Evolutionary conservation across 2,888 invertebrate species (phyloP), one percentile per base, ranked within the genome.

Genomic region (Patella pellucida): DNA sequence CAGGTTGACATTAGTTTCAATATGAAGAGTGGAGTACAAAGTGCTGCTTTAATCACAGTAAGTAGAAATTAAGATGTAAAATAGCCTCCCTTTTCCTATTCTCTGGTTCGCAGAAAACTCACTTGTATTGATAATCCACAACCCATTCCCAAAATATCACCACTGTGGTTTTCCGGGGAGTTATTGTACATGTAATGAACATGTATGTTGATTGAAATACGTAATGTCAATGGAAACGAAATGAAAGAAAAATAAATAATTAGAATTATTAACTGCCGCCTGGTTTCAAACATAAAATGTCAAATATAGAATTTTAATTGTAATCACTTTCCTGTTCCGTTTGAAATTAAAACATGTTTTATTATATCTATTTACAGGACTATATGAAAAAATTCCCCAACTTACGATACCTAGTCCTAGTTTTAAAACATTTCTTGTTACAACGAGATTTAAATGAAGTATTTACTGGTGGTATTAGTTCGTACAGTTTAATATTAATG

Each of bases 381-480:
- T 98, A 95, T 90, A 96, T 97, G 91, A 93, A 94, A 78, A 94
- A 94, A 86, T 99, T 95, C 92, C 98, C 98, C 41, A 95, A 96
- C 81, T 93, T 99, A 85, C 95, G 96, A 74, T 97, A 97, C 88
- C 93, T 99, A 90, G 98, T 99, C 88, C 95, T 99, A 92, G 97
- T 99, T 79, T 93, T 99, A 86, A 99, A 99, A 93, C 99, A 99
- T 93, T 99, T 99, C 93, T 94, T 99, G 83, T 94, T 98, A 84
- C 97, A 99, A 93, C 94, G 99, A 89, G 97, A 98, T 93, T 94
- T 99, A 89, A 99, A 99, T 92, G 99, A 99, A 93, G 99, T 99
- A 88, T 99, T 98, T 93, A 98, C 98, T 82, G 98, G 99, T 82
- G 99, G 99, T 91, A 98, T 99, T 92, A 97, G 98, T 85, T 99